Evolutionary conservation across 2,113 vertebrate species (phyloP).

Genomic region (Trichomycterus rosablanca): DNA sequence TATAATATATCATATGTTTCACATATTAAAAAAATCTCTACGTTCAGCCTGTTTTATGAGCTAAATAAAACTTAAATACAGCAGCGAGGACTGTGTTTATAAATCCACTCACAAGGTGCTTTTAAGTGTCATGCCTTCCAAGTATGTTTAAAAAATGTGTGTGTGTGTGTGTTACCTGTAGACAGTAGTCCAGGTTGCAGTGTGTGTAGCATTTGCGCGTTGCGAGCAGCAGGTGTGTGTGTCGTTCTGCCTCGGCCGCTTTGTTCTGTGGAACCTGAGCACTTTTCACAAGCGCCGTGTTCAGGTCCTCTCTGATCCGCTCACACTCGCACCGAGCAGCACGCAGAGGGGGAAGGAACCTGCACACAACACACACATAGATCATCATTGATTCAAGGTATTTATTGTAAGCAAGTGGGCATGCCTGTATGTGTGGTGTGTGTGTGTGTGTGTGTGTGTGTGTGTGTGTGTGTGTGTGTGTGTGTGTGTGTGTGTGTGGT

Average conservation of each 20-base stretch:
- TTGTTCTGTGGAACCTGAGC: constrained; percentile 62
- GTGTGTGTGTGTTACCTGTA: constrained; percentile 54
- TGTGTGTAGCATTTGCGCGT: constrained; percentile 69
- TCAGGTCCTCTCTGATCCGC: constrained; percentile 65
- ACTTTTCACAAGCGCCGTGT: constrained; percentile 55
- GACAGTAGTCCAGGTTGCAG: constrained; percentile 71
- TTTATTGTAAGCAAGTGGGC: too few relatives aligned
- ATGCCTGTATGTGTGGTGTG: too few relatives aligned
- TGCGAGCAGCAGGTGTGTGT: constrained; percentile 67
- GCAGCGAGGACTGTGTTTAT: too few relatives aligned
- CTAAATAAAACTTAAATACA: too few relatives aligned
- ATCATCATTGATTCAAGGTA: background rate
- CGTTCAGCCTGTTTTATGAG: too few relatives aligned
- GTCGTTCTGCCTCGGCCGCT: constrained; percentile 53
- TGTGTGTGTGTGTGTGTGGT: background rate
- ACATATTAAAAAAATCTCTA: too few relatives aligned
- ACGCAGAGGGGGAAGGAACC: constrained; percentile 62
- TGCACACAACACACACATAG: constrained; percentile 27
- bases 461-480: background rate
- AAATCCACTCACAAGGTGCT: too few relatives aligned
- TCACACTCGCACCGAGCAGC: constrained; percentile 64
- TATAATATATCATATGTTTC: background rate
- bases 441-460: background rate
- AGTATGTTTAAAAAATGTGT: background rate
- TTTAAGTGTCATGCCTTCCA: background rate